These are phyloP conservation scores for Hippoglossus hippoglossus DNA, from an alignment of 2,797 vertebrate species.

Conservation along the genomic window DNA sequence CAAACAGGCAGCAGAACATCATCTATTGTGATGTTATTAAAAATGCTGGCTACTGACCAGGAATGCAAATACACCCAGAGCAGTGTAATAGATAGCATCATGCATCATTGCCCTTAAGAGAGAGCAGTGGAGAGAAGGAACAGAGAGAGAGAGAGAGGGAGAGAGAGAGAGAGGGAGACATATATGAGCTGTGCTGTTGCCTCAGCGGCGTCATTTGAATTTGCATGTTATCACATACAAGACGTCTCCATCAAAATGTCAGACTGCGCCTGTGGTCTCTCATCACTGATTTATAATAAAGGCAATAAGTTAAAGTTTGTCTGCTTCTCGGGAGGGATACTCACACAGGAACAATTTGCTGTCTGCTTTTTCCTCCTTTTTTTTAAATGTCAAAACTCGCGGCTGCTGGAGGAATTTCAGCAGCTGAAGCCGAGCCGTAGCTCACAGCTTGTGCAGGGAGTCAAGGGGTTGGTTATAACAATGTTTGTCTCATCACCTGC, in stretches of 20 bases:
- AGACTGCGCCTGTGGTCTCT: constrained; percentile 64
- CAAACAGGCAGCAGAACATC: constrained; percentile 58
- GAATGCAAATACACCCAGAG: constrained; percentile 77
- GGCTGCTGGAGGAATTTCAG: constrained; percentile 19
- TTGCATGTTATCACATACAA: constrained; percentile 79
- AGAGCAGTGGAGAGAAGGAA: constrained; percentile 40
- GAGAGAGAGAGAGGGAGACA: constrained; percentile 12
- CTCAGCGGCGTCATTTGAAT: constrained; percentile 72
- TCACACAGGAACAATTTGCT: constrained; percentile 35
- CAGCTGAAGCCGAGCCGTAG: background rate
- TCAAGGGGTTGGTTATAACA: background rate
- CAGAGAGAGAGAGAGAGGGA: constrained; percentile 9
- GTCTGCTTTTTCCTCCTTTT: constrained; percentile 13
- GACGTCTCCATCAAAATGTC: constrained; percentile 83
- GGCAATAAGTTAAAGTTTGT: constrained; percentile 58
- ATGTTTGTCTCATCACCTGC: background rate
- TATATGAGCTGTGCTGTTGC: constrained; percentile 56
- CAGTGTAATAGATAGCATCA: constrained; percentile 80
- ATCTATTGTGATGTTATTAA: constrained; percentile 80
- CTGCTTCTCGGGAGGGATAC: constrained; percentile 45
- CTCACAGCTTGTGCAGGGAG: background rate
- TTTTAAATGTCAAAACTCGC: constrained; percentile 56
- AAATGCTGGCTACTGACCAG: constrained; percentile 56
- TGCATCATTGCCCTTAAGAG: constrained; percentile 63
- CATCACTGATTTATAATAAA: constrained; percentile 60